Evolutionary conservation across 2,797 vertebrate species (phyloP), one percentile per base, ranked within the genome.

Genomic region (Todus mexicanus): DNA sequence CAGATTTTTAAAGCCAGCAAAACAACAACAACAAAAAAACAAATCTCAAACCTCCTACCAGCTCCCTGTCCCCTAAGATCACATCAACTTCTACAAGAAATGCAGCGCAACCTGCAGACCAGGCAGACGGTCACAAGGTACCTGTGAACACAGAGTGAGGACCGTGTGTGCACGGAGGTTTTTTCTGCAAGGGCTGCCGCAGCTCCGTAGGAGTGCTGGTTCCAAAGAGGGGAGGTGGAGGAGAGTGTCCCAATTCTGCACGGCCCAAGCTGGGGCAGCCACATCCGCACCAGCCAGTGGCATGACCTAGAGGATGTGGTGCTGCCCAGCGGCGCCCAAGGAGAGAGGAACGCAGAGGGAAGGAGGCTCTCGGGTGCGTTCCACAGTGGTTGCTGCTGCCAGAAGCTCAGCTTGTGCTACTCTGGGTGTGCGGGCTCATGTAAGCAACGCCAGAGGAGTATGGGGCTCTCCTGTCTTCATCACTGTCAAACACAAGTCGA

Each of bases 341-440:
- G 43, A 71, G 40, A 71, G 40, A 79, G 35, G 18, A 37, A 15
- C 0, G 3, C 37, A 25, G 82, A 43, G 9, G 10, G 18, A 51
- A 73, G 10, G 4, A 21, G 16, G 72, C 23, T 33, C 64, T 11
- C 0, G 0, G 66, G 2, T 23, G 19, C 37, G 37, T 65, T 57
- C 56, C 79, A 80, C 65, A 73, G 47, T 47, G 35, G 21, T 12
- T 9, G 9, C 4, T 76, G 56, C 73, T 74, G 65, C 74, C 87
- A 63, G 42, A 20, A 68, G 72, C 68, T 61, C 68, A 43, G 51
- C 59, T 74, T 20, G 35, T 13, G 35, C 3, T 38, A 27, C 51
- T 19, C 35, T 17, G 57, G 33, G 37, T 37, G 15, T 5, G 18
- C 38, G 4, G 1, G 71, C 47, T 50, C 51, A 19, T 1, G 15